Evolutionary conservation across 2,888 invertebrate genomes (phyloP).

Genomic region (Lycaena phlaeas): DNA sequence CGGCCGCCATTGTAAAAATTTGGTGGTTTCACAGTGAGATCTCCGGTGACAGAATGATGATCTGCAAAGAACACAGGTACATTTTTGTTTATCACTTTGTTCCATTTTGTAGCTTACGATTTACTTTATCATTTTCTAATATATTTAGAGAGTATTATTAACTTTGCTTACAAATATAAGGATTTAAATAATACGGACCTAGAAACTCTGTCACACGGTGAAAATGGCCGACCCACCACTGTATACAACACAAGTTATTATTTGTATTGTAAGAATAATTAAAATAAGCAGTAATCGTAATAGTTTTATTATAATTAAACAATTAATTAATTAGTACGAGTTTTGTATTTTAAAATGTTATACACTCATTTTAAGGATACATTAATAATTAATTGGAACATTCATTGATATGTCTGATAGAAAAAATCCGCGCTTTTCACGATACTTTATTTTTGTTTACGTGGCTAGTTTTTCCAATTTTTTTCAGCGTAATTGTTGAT

Average conservation of each 20-base stretch:
- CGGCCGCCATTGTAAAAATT: slow-evolving; percentile 69
- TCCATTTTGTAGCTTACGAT: slow-evolving; percentile 32
- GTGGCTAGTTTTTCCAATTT: neutral
- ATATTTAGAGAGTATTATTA: slow-evolving; percentile 54
- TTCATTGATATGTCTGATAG: neutral
- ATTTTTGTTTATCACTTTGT: slow-evolving; percentile 56
- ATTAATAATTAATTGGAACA: slow-evolving; percentile 3
- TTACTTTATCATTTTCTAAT: slow-evolving; percentile 48
- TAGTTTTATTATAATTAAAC: neutral
- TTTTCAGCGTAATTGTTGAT: neutral
- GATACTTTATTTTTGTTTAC: neutral
- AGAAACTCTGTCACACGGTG: slow-evolving; percentile 78
- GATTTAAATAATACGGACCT: slow-evolving; percentile 68
- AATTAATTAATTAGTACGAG: neutral
- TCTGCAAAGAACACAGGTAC: slow-evolving; percentile 70
- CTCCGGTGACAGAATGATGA: slow-evolving; percentile 66
- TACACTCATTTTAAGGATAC: neutral
- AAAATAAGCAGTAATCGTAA: neutral
- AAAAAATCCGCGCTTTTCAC: slow-evolving; percentile 2
- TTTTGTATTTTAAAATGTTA: neutral
- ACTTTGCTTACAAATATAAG: slow-evolving; percentile 55
- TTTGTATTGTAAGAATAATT: neutral
- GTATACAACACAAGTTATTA: slow-evolving; percentile 58
- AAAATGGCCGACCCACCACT: slow-evolving; percentile 83
- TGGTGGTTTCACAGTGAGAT: slow-evolving; percentile 59